phyloP scores from a whole-genome alignment of 2,888 invertebrate species.

The Polydrusus cervinus region DNA sequence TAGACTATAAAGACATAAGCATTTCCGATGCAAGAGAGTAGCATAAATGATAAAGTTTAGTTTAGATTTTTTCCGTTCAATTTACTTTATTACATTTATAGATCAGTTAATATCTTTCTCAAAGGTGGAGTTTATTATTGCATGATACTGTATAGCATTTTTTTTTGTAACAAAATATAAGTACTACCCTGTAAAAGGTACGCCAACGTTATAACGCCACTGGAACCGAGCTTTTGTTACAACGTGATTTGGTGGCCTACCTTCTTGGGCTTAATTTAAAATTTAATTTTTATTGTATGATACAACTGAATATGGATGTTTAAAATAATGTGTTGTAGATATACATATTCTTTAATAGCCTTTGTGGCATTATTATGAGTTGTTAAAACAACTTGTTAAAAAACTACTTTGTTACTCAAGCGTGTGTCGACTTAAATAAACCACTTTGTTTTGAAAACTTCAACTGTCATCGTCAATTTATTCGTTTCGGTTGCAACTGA shows the following conservation, averaged over 20 bases:
- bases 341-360: constrained; percentile 30
- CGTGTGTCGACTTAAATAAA: constrained; percentile 36
- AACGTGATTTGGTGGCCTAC: constrained; percentile 51
- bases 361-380: constrained; percentile 40
- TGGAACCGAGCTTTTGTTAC: constrained; percentile 48
- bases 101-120: too few species aligned
- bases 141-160: too few species aligned
- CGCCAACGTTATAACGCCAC: constrained; percentile 48
- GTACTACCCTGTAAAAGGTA: constrained; percentile 36
- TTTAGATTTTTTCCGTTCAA: too few species aligned
- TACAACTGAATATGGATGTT: constrained; percentile 46
- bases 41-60: too few species aligned
- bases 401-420: constrained; percentile 48
- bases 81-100: too few species aligned
- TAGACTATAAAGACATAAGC: too few species aligned
- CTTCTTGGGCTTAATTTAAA: constrained; percentile 48
- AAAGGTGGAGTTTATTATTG: too few species aligned
- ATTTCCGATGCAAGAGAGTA: too few species aligned
- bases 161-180: background rate
- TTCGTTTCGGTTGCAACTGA: constrained; percentile 34
- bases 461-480: constrained; percentile 40
- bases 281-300: constrained; percentile 47
- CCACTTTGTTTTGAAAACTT: constrained; percentile 35
- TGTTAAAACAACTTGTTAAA: constrained; percentile 46
- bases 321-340: constrained; percentile 35